Base-by-base conservation (phyloP, 2,113 vertebrate species). In the Archilochus colubris region DNA sequence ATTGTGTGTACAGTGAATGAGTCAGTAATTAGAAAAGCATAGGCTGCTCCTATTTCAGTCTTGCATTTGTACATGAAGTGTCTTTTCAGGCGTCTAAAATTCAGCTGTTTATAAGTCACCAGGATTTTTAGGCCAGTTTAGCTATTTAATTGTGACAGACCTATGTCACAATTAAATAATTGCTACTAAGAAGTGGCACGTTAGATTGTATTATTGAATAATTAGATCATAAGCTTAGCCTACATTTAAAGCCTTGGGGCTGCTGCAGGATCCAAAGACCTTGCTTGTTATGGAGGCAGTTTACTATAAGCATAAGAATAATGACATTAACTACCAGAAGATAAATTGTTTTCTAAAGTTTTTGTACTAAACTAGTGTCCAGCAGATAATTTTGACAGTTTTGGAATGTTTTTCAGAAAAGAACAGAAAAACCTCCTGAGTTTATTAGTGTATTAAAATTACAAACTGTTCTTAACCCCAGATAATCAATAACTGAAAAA, bases 61-160 rank as follows among this genome's bases (percentile, higher is more conserved):
- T 83, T 50, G 24, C 17, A 30, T 70, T 82, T 86, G 66, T 75
- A 75, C 18, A 31, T 70, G 51, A 84, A 78, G 46, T 87, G 53
- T 67, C 59, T 70, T 94, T 96, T 67, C 78, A 95, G 62, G 28
- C 50, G 16, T 72, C 94, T 44, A 81, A 73, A 92, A 91, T 66
- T 64, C 53, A 74, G 36, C 62, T 89, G 33, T 79, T 89, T 69
- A 9, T 82, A 51, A 72, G 53, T 4, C 54, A 66, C 76, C 79
- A 85, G 59, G 12, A 43, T 78, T 92, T 94, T 95, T 85, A 66
- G 43, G 77, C 96, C 24, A 63, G 72, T 92, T 93, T 84, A 85
- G 48, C 86, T 91, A 86, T 95, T 92, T 96, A 46, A 88, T 93
- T 96, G 79, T n/a, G 82, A 87, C 57, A 73, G 66, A 44, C 36